Percentiles rank a stretch among this genome's conserved stretches.
Conservation (phyloP, 2,113 vertebrate genomes). For the Psophia crepitans region DNA sequence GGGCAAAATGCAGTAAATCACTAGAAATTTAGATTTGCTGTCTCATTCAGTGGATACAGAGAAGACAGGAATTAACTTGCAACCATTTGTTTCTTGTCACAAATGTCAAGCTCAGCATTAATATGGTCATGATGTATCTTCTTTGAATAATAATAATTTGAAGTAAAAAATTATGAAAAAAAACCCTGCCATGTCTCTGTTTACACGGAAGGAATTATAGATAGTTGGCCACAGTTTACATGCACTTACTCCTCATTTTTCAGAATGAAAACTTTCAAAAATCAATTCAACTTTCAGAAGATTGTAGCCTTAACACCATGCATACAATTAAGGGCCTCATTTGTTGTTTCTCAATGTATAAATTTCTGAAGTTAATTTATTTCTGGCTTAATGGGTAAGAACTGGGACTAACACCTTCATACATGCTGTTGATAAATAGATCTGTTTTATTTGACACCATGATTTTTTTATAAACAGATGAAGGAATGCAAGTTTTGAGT, state of each 20-base stretch:
- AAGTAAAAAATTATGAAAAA: background rate
- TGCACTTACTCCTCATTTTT: background rate
- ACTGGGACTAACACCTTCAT: background rate
- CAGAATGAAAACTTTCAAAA: background rate
- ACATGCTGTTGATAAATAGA: background rate
- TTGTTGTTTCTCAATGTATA: background rate
- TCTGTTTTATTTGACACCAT: background rate
- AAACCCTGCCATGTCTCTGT: background rate
- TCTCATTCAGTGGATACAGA: background rate
- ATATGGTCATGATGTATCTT: background rate
- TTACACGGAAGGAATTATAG: background rate
- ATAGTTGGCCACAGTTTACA: background rate
- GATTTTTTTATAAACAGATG: background rate
- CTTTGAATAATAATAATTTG: background rate
- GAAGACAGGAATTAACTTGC: background rate
- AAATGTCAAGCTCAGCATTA: background rate
- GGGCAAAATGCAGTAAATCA: background rate
- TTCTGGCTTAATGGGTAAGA: background rate
- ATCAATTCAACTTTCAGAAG: background rate
- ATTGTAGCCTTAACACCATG: background rate
- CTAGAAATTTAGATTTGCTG: background rate
- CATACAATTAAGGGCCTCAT: background rate
- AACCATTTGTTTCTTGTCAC: slow-evolving; percentile 3
- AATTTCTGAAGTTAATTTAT: slow-evolving; percentile 16
- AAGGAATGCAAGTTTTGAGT: background rate